Percentiles rank a stretch among this genome's conserved stretches.
phyloP scores from a whole-genome alignment of 2,797 vertebrate genomes.

The Cercopithecus neglectus region DNA sequence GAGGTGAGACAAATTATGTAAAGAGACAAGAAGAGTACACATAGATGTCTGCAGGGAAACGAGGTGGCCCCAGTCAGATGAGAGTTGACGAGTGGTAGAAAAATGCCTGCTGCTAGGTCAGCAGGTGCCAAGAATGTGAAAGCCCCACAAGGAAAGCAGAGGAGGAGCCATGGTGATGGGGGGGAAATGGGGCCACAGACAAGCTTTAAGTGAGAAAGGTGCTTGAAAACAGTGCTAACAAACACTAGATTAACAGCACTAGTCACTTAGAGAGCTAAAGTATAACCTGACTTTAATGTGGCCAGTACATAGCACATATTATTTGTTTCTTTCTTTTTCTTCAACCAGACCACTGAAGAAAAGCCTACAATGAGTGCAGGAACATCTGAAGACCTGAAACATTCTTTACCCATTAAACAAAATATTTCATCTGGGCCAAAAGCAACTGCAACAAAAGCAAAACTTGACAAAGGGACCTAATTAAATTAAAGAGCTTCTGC shows the following conservation, averaged over 20 bases:
- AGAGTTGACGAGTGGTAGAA: not conserved
- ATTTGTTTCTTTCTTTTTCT: not conserved
- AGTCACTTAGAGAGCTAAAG: not conserved
- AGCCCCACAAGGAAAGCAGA: not conserved
- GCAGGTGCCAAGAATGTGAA: not conserved
- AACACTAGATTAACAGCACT: not conserved
- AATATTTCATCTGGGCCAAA: not conserved
- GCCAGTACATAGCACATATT: not conserved
- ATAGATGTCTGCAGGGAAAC: not conserved
- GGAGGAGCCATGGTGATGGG: no score
- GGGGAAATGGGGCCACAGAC: not conserved
- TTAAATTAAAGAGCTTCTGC: not conserved
- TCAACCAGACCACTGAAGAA: not conserved
- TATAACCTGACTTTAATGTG: not conserved
- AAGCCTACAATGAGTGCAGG: not conserved
- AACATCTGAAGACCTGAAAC: not conserved
- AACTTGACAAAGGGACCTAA: not conserved
- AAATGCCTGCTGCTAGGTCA: not conserved
- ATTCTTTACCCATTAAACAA: not conserved
- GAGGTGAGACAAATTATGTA: not conserved
- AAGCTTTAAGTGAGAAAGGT: not conserved
- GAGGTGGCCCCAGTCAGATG: not conserved
- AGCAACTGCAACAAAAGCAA: not conserved
- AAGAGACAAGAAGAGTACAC: not conserved
- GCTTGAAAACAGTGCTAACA: not conserved